Percentiles rank a stretch among this genome's conserved stretches.
These are phyloP conservation scores for Psittacula echo DNA, from an alignment of 2,797 vertebrate genomes.

Conservation along the genomic window DNA sequence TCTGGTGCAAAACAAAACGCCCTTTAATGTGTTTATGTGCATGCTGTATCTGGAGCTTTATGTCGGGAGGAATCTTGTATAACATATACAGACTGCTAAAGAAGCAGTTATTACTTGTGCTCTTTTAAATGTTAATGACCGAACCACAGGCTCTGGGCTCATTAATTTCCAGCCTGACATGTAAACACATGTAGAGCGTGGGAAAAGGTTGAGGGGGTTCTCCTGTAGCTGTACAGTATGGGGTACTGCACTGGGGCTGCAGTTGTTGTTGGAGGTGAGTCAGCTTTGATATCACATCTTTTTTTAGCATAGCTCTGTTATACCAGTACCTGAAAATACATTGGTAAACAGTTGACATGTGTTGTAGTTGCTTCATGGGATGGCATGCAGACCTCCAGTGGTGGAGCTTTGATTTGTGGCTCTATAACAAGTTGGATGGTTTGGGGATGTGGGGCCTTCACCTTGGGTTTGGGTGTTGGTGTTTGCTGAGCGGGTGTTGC, in stretches of 20 bases:
- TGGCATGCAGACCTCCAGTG: background rate
- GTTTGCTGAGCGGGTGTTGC: constrained; percentile 13
- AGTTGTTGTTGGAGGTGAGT: background rate
- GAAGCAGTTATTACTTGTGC: background rate
- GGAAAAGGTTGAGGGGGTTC: background rate
- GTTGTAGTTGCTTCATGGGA: background rate
- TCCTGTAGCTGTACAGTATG: background rate
- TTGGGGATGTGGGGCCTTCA: background rate
- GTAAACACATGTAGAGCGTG: background rate
- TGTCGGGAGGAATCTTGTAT: accelerated
- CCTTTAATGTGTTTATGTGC: background rate
- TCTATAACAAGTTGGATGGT: background rate
- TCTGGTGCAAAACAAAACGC: background rate
- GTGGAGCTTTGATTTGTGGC: background rate
- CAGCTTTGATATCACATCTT: constrained; percentile 21
- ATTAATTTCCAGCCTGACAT: background rate
- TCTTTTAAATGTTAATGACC: background rate
- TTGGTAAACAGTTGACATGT: background rate
- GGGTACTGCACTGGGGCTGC: accelerated
- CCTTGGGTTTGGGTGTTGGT: background rate
- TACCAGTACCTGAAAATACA: background rate
- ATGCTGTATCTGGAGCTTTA: background rate
- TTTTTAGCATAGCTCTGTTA: background rate
- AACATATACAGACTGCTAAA: background rate
- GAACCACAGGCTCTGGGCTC: background rate